Evolutionary conservation across 2,888 invertebrate species (phyloP).

Genomic region (Euphydryas editha): DNA sequence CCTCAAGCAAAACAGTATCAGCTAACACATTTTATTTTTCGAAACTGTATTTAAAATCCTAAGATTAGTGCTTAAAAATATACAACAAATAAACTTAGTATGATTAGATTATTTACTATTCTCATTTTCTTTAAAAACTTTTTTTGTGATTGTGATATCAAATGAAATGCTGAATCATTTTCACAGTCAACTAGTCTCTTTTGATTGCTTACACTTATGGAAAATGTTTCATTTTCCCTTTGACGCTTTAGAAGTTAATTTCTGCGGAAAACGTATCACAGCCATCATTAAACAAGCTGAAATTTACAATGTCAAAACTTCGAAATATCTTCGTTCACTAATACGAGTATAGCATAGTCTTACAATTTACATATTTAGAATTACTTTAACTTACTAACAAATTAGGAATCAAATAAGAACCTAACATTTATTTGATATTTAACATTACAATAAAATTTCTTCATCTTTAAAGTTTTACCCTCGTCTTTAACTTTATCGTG

Average conservation of each 20-base stretch:
- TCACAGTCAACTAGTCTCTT: not conserved
- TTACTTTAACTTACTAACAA: not conserved
- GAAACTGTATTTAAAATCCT: too few species aligned
- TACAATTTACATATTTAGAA: not conserved
- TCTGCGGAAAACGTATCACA: constrained; percentile 15
- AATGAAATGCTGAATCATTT: too few species aligned
- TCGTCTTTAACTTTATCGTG: not conserved
- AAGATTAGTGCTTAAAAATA: too few species aligned
- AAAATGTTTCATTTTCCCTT: constrained; percentile 33
- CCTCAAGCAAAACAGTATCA: too few species aligned
- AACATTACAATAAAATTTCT: too few species aligned
- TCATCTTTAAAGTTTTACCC: not conserved
- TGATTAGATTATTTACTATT: too few species aligned
- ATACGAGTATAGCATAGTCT: not conserved
- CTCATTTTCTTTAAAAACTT: too few species aligned
- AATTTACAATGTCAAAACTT: constrained; percentile 6
- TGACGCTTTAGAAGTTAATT: constrained; percentile 15
- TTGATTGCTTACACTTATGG: constrained; percentile 5
- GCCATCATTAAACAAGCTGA: constrained; percentile 19
- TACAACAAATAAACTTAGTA: too few species aligned
- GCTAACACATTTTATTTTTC: too few species aligned
- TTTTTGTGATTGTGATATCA: too few species aligned
- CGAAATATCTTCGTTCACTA: not conserved
- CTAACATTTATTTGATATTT: not conserved
- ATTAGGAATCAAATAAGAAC: not conserved